Percentiles rank a stretch among this genome's conserved stretches.
Evolutionary conservation across 2,888 invertebrate genomes (phyloP).

Genomic region (Melinaea marsaeus): DNA sequence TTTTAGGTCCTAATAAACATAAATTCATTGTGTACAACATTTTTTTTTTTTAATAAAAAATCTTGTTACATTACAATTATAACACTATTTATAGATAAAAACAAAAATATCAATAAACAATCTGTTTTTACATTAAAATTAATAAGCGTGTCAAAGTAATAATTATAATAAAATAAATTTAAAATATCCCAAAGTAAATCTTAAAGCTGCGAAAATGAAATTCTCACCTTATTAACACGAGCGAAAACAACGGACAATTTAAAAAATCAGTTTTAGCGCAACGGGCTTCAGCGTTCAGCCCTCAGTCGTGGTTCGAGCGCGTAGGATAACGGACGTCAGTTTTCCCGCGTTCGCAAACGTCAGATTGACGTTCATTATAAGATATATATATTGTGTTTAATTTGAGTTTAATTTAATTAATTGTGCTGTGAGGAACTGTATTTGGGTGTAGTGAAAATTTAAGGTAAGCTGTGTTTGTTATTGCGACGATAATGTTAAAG

Average conservation of each 20-base stretch:
- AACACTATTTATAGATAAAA: no score
- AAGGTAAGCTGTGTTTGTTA: constrained; percentile 54
- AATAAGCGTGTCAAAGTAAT: constrained; percentile 2
- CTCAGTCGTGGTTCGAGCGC: constrained; percentile 39
- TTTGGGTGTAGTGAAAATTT: constrained; percentile 56
- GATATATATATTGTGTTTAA: not conserved
- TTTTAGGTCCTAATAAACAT: no score
- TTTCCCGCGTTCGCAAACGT: constrained; percentile 24
- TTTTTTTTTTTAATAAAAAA: no score
- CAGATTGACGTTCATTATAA: constrained; percentile 30
- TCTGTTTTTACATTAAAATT: not conserved
- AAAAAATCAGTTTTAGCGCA: constrained; percentile 39
- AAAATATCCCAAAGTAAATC: constrained; percentile 18
- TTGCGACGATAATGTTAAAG: constrained; percentile 34
- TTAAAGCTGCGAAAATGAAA: constrained; percentile 29
- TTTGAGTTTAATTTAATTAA: constrained; percentile 14
- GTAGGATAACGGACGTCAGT: constrained; percentile 41
- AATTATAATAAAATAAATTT: constrained; percentile 1
- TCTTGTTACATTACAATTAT: no score
- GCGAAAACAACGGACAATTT: constrained; percentile 29
- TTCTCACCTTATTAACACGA: constrained; percentile 36
- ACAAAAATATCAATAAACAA: no score
- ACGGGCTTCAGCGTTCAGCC: constrained; percentile 49
- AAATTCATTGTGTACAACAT: no score
- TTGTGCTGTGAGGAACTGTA: constrained; percentile 39